Evolutionary conservation across 2,113 vertebrate species (phyloP), one percentile per base, ranked within the genome.

Genomic region (Catharus minimus): DNA sequence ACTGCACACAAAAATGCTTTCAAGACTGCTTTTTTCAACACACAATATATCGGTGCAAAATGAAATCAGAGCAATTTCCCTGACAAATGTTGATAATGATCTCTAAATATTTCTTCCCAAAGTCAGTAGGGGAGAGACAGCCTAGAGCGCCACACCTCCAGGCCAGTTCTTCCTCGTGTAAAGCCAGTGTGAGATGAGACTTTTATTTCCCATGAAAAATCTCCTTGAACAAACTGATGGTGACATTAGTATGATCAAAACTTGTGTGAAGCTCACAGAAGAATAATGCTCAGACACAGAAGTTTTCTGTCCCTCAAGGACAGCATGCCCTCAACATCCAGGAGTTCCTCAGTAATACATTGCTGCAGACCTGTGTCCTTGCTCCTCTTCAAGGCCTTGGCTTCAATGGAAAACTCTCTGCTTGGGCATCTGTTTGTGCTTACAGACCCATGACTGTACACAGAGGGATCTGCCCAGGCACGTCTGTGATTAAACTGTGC

Each of bases 391-490:
- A 80, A 69, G 72, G 11, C 46, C 18, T 88, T 82, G 46, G 15
- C 32, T 83, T 80, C 62, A 49, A 2, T 1, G 0, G 43, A 79
- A 53, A 22, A 64, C 0, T 1, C 71, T 1, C 0, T 3, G 2
- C 24, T 65, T 0, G 3, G 46, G 41, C n/a, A 72, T 26, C 24
- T 53, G 11, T 66, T 86, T 30, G 15, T 88, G 56, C 24, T 77
- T 66, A 50, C 3, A 16, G 60, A 66, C 11, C 28, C 7, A 0
- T 43, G 46, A 38, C 44, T 58, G 58, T 18, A 56, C 27, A 71
- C 17, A 56, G 11, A 47, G 21, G 13, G 27, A 86, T 72, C 53
- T 91, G 78, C 50, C 22, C 62, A 65, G 55, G 22, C 38, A 72
- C 17, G 44, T 50, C 57, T 76, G 28, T 3, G 2, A 39, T 82